A percentile compares a stretch with the other conserved stretches of the same genome.
phyloP scores from a whole-genome alignment of 2,888 invertebrate species.

The Temnothorax unifasciatus region DNA sequence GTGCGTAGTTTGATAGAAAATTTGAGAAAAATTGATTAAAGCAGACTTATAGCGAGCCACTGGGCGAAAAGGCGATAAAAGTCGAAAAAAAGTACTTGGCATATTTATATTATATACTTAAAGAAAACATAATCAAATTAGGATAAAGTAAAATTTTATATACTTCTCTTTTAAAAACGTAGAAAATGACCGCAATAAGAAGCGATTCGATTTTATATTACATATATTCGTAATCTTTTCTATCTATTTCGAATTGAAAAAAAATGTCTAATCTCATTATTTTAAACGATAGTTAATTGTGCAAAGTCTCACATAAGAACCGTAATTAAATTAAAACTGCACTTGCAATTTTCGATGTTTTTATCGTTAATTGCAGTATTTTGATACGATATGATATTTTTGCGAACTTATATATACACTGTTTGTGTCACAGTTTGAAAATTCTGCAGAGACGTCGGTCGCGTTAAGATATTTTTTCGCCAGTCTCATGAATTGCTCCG shows the following conservation, averaged over 20 bases:
- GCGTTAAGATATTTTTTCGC: constrained; percentile 48
- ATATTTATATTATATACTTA: background rate
- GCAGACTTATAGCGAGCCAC: background rate
- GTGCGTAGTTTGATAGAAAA: constrained; percentile 9
- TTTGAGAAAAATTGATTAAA: constrained; percentile 6
- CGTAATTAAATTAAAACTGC: background rate
- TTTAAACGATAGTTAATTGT: constrained; percentile 4
- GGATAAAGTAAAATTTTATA: background rate
- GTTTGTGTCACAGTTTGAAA: background rate
- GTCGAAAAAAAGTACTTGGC: constrained; percentile 1
- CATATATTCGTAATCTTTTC: background rate
- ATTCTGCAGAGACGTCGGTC: constrained; percentile 15
- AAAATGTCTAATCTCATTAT: background rate
- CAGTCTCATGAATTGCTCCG: constrained; percentile 46
- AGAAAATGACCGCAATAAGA: background rate
- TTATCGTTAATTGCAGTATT: background rate
- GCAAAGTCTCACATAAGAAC: background rate
- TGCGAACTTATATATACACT: background rate
- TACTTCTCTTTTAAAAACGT: background rate
- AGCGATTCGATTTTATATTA: background rate
- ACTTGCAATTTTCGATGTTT: background rate
- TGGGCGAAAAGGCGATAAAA: background rate
- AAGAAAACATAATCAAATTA: constrained; percentile 10
- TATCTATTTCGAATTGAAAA: background rate
- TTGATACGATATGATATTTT: background rate